phyloP scores from a whole-genome alignment of 2,888 invertebrate species.

The Cabera pusaria region DNA sequence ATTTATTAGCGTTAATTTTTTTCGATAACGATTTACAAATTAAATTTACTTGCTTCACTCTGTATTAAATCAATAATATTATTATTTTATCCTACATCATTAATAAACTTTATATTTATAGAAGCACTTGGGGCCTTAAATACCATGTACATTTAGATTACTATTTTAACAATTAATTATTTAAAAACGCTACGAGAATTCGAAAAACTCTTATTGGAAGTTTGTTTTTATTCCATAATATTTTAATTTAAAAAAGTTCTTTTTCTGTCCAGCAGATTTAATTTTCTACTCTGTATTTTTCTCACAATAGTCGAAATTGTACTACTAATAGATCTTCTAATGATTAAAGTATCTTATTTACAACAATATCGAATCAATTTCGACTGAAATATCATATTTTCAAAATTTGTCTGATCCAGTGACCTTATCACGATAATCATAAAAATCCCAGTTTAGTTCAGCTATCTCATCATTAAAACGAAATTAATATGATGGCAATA shows the following conservation, averaged over 20 bases:
- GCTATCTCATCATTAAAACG: too few species aligned
- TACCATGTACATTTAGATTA: constrained; percentile 37
- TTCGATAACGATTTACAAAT: too few species aligned
- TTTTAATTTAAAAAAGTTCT: constrained; percentile 26
- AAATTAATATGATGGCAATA: constrained; percentile 4
- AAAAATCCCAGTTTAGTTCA: too few species aligned
- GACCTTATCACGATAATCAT: constrained; percentile 1
- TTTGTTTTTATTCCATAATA: constrained; percentile 37
- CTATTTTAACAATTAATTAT: constrained; percentile 2
- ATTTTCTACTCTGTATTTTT: constrained; percentile 7
- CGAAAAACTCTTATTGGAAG: constrained; percentile 61
- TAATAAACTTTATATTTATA: constrained; percentile 32
- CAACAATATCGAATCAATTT: constrained; percentile 22
- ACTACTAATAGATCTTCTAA: constrained; percentile 14
- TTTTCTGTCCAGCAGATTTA: constrained; percentile 65
- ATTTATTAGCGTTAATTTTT: too few species aligned
- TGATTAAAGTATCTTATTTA: constrained; percentile 25
- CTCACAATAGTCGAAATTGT: constrained; percentile 16
- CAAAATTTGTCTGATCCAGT: constrained; percentile 15
- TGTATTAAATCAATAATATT: too few species aligned
- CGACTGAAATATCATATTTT: constrained; percentile 2
- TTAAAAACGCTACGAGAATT: constrained; percentile 29
- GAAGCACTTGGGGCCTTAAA: constrained; percentile 49
- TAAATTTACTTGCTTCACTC: too few species aligned
- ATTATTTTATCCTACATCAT: constrained; percentile 1